phyloP scores from a whole-genome alignment of 2,113 vertebrate genomes.

The Empidonax alnorum region DNA sequence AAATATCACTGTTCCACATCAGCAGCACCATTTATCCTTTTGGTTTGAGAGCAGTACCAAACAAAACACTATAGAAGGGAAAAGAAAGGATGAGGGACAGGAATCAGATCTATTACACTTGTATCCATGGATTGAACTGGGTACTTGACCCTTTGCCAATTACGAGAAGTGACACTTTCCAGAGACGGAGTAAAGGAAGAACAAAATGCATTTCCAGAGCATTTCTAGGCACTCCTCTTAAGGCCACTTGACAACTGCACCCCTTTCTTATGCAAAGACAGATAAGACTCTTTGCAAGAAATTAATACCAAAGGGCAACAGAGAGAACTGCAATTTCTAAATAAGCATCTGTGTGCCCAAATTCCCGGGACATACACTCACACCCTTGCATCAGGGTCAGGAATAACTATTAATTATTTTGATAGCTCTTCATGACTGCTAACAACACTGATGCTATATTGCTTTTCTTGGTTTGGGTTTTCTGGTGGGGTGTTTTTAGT shows the following conservation, averaged over 20 bases:
- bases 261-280: neutral
- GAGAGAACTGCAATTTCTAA: constrained; percentile 27
- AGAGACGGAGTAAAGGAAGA: neutral
- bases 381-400: neutral
- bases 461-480: neutral
- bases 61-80: neutral
- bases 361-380: constrained; percentile 29
- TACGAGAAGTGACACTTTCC: neutral
- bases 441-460: neutral
- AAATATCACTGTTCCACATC: neutral
- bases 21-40: neutral
- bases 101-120: neutral
- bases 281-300: neutral
- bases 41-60: neutral
- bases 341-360: neutral
- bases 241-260: neutral
- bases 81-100: neutral
- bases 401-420: neutral
- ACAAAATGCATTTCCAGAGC: neutral
- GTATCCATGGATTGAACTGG: neutral
- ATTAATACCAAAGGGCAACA: neutral
- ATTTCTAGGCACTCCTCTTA: neutral
- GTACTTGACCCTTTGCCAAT: neutral
- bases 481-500: neutral
- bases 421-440: neutral